Evolutionary conservation across 1,140 invertebrate genomes (phyloP).

Genomic region (Macrocentrus cingulum): DNA sequence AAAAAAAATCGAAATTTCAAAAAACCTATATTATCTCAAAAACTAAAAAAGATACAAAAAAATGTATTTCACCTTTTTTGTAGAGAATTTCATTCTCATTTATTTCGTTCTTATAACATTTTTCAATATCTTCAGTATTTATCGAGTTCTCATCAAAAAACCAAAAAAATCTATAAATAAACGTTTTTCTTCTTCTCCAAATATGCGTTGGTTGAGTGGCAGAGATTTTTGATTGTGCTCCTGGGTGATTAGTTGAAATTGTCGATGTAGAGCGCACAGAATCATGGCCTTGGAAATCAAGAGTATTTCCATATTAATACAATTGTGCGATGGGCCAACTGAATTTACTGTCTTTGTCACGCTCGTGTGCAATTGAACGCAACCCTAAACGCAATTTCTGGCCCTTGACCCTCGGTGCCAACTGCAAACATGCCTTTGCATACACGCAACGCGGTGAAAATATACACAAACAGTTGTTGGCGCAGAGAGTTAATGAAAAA

Average conservation of each 20-base stretch:
- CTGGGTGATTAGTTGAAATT: conserved; percentile 14
- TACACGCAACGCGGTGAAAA: no score
- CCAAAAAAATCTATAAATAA: not conserved
- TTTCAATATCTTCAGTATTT: no score
- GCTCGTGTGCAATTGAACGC: conserved; percentile 7
- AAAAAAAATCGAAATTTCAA: no score
- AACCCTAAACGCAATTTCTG: conserved; percentile 3
- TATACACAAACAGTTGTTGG: conserved; percentile 2
- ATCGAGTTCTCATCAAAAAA: no score
- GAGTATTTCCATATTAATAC: conserved; percentile 36
- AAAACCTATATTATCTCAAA: no score
- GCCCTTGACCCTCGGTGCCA: conserved; percentile 18
- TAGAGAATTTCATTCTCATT: no score
- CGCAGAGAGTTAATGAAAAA: conserved; percentile 18
- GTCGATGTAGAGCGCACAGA: not conserved
- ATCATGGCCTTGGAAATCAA: conserved; percentile 28
- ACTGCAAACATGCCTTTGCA: conserved; percentile 13
- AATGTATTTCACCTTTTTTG: no score
- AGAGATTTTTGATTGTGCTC: not conserved
- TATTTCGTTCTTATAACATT: no score
- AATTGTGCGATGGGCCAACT: conserved; percentile 22
- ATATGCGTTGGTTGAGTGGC: no score
- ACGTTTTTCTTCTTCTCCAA: conserved; percentile 1
- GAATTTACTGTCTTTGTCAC: conserved; percentile 15
- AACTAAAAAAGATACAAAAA: no score